Evolutionary conservation across 2,888 invertebrate genomes (phyloP), one percentile per base, ranked within the genome.

Genomic region (Thymelicus lineola): DNA sequence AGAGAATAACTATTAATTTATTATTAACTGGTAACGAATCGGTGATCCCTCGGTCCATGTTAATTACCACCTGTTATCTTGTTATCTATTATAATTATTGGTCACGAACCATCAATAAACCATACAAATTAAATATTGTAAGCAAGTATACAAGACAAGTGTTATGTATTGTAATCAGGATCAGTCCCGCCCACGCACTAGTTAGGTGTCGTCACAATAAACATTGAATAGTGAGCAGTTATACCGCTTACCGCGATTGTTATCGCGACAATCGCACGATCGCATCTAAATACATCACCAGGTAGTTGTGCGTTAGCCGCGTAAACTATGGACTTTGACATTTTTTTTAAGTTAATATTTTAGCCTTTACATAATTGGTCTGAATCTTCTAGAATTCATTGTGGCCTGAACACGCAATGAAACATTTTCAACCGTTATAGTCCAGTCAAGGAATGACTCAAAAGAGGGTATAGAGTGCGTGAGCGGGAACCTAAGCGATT

Each of bases 241-340:
- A 62, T 68, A 57, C 68, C 57, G 55, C 68, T 62, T 45, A 45
- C 82, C 79, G 73, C 75, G 78, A 84, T 83, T 78, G 80, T 82
- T 85, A 89, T 88, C 88, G 75, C 72, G 74, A 80, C 82, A 78
- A 86, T 86, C 82, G 79, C 71, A 68, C 76, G 86, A 87, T 88
- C 72, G 74, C 83, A 86, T 84, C 83, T 62, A 66, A 72, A 76
- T 78, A 77, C 75, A 79, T 79, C 79, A 77, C 75, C 73, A 65
- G 62, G 71, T 53, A 71, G 48, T 55, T 42, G 48, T 57, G 57
- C 66, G 50, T 28, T 14, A 64, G 42, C 64, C 60, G 64, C 71
- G 5, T 35, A 50, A 10, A 74, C 15, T 77, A 12, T 5, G 79
- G 62, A 83, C 80, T 78, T 80, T 7, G 38, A 6, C 15, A 46